These are phyloP conservation scores for Platyscapa corneri DNA, from an alignment of 1,140 invertebrate species.

Conservation along the genomic window DNA sequence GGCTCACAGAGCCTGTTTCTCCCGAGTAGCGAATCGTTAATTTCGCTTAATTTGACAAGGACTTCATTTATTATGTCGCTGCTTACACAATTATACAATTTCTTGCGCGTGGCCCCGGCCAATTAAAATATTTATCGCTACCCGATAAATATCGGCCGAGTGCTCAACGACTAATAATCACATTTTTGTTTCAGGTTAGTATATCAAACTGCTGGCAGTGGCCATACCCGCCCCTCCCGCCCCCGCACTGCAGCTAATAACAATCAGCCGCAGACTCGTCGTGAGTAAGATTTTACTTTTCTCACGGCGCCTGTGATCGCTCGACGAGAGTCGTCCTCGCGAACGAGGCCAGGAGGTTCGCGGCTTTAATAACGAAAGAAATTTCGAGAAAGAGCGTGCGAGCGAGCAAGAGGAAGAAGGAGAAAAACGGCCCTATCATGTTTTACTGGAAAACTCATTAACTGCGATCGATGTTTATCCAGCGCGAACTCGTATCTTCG, in stretches of 20 bases:
- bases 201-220: not conserved
- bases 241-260: not conserved
- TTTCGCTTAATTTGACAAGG: constrained; percentile 51
- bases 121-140: constrained; percentile 45
- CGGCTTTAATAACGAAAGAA: not conserved
- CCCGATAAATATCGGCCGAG: constrained; percentile 24
- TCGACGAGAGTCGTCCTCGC: too few species aligned
- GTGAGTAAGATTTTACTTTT: constrained; percentile 17
- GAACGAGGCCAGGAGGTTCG: not conserved
- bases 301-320: not conserved
- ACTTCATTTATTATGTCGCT: constrained; percentile 22
- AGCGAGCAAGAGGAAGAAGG: not conserved
- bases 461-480: constrained; percentile 36
- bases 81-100: constrained; percentile 16
- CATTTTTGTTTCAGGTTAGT: constrained; percentile 49
- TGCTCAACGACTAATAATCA: not conserved
- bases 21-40: constrained; percentile 50
- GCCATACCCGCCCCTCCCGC: not conserved
- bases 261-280: not conserved
- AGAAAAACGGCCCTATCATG: not conserved
- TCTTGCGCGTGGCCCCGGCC: not conserved
- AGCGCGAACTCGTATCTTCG: not conserved
- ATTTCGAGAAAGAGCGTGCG: not conserved
- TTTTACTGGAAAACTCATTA: constrained; percentile 32
- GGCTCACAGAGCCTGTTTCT: not conserved